phyloP scores from a whole-genome alignment of 1,140 invertebrate genomes.

The Atta texana region DNA sequence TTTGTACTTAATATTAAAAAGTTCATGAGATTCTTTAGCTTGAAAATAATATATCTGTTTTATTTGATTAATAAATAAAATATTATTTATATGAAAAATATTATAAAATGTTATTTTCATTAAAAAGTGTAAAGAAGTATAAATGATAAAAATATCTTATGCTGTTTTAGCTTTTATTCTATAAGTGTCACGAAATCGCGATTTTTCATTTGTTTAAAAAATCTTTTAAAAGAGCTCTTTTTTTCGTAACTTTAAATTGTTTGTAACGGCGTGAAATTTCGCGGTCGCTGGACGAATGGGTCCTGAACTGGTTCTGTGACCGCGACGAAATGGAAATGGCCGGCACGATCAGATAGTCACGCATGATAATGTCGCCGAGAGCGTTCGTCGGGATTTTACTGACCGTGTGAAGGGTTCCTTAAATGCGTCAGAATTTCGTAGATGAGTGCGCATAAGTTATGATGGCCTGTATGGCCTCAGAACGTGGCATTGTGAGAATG shows the following conservation, averaged over 20 bases:
- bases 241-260: constrained; percentile 52
- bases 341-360: constrained; percentile 55
- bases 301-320: constrained; percentile 44
- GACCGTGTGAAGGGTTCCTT: constrained; percentile 56
- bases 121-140: background rate
- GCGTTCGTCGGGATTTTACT: constrained; percentile 52
- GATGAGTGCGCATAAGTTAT: constrained; percentile 25
- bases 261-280: constrained; percentile 63
- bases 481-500: background rate
- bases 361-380: constrained; percentile 58
- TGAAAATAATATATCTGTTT: background rate
- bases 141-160: constrained; percentile 23
- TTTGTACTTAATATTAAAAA: background rate
- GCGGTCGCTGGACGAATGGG: background rate
- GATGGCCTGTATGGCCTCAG: constrained; percentile 3
- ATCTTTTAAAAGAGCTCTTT: constrained; percentile 13
- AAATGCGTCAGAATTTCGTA: constrained; percentile 46
- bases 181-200: constrained; percentile 32
- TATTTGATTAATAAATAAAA: background rate
- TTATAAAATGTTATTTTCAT: background rate
- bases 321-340: constrained; percentile 59
- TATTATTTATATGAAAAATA: background rate
- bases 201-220: constrained; percentile 24
- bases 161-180: background rate
- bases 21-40: background rate